Evolutionary conservation across 2,888 invertebrate genomes (phyloP).

Genomic region (Zeuzera pyrina): DNA sequence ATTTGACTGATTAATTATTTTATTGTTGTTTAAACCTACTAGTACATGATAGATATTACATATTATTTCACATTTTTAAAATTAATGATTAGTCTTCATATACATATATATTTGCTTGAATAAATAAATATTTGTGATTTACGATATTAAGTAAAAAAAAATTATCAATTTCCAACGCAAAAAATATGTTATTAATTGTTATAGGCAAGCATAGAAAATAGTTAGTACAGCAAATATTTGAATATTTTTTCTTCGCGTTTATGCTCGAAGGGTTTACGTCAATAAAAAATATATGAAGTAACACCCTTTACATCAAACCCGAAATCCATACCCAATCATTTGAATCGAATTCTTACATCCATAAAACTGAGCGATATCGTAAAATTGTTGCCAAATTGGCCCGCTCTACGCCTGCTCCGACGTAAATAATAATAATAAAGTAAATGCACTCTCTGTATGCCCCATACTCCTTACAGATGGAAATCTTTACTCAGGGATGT

Average conservation of each 20-base stretch:
- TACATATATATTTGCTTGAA: background rate
- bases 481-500: background rate
- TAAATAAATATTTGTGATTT: background rate
- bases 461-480: conserved; percentile 22
- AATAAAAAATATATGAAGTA: no score
- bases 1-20: background rate
- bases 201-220: no score
- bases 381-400: conserved; percentile 53
- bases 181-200: no score
- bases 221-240: no score
- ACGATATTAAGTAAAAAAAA: background rate
- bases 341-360: conserved; percentile 48
- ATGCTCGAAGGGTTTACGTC: no score
- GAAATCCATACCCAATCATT: conserved; percentile 51
- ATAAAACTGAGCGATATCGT: conserved; percentile 44
- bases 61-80: background rate
- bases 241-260: no score
- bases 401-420: conserved; percentile 37
- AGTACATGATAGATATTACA: background rate
- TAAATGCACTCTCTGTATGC: conserved; percentile 47
- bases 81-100: background rate
- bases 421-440: conserved; percentile 49
- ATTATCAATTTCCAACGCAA: no score
- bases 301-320: conserved; percentile 15
- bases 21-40: background rate